phyloP scores from a whole-genome alignment of 1,140 invertebrate genomes.

The Aethina tumida region DNA sequence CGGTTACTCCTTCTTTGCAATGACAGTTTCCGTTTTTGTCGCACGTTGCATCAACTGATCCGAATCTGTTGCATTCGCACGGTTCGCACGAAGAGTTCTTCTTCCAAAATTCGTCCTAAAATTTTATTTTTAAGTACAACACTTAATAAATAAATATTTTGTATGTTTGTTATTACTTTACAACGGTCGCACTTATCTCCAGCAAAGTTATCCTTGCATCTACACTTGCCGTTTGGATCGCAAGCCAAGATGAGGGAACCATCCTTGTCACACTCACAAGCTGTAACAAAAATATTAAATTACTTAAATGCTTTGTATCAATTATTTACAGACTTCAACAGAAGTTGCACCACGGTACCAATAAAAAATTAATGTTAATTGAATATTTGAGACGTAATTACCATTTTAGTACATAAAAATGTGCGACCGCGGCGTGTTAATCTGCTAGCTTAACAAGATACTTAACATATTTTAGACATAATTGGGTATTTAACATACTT shows the following conservation, averaged over 20 bases:
- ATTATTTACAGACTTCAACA: no score
- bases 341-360: no score
- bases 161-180: no score
- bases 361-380: no score
- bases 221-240: conserved; percentile 81
- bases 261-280: conserved; percentile 64
- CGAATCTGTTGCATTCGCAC: conserved; percentile 66
- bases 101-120: conserved; percentile 64
- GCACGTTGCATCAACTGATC: conserved; percentile 57
- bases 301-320: not conserved
- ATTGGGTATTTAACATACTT: no score
- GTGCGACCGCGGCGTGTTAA: no score
- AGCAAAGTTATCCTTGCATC: conserved; percentile 73
- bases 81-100: conserved; percentile 53
- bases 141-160: not conserved
- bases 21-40: conserved; percentile 72
- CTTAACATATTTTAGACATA: no score
- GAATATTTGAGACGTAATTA: no score
- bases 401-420: no score
- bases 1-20: conserved; percentile 79
- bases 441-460: no score
- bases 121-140: no score
- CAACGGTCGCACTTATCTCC: conserved; percentile 85
- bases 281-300: conserved; percentile 38
- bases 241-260: conserved; percentile 69